Evolutionary conservation across 1,140 invertebrate genomes (phyloP).

Genomic region (Megalonaias nervosa): DNA sequence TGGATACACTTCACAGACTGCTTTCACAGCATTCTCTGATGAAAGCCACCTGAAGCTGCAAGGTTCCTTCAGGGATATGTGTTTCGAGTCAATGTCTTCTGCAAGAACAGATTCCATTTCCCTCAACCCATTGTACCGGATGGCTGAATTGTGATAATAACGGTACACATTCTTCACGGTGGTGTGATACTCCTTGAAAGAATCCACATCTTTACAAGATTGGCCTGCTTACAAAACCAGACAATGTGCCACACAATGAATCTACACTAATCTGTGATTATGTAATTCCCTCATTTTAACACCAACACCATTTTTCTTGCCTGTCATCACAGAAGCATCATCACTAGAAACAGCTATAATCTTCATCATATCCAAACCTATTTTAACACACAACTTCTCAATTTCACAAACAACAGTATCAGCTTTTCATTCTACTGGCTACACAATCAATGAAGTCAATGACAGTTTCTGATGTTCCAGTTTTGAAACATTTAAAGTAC

Average conservation of each 20-base stretch:
- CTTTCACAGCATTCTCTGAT: constrained; percentile 13
- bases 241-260: constrained; percentile 21
- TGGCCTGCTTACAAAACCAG: constrained; percentile 17
- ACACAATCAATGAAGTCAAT: too few species aligned
- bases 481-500: too few species aligned
- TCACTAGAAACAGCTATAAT: constrained; percentile 14
- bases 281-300: constrained; percentile 1
- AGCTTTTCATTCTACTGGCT: too few species aligned
- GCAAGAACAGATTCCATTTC: constrained; percentile 18
- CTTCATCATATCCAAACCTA: neutral
- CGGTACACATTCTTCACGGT: constrained; percentile 23
- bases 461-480: too few species aligned
- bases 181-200: constrained; percentile 12
- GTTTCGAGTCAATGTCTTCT: neutral
- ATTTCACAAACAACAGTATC: too few species aligned
- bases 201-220: neutral
- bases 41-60: constrained; percentile 28
- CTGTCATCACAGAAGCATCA: constrained; percentile 13
- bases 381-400: too few species aligned
- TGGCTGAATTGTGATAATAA: constrained; percentile 27
- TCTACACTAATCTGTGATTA: constrained; percentile 13
- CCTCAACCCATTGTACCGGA: constrained; percentile 12
- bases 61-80: constrained; percentile 29
- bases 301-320: constrained; percentile 1
- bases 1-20: neutral